Base-by-base conservation (phyloP, 2,797 vertebrate genomes). In the Hephaestus fuliginosus region DNA sequence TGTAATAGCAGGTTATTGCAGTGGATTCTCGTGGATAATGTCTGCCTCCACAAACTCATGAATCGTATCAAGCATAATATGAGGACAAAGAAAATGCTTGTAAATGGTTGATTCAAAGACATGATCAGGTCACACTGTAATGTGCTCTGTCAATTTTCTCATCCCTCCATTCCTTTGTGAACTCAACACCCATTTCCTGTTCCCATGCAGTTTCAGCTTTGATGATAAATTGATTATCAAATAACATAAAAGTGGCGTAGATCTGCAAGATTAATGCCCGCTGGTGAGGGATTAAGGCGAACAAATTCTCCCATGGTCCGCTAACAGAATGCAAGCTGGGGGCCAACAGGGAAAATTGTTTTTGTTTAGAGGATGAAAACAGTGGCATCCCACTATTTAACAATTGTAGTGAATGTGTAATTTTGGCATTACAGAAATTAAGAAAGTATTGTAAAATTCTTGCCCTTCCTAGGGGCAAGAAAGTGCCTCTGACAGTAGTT, bases 171-270 rank as follows among this genome's bases (percentile, higher is more conserved):
- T 77, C 51, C 71, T 88, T 83, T 86, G 43, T 73, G 44, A 86
- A 84, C 66, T 51, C 65, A 53, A 65, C 74, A 86, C 49, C 61
- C 67, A 64, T 82, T 86, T 82, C 76, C 76, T 83, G 76, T 88
- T 85, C 77, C 76, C 70, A 85, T 74, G 70, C 49, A 68, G 60
- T 69, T 80, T 57, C 28, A n/a, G 43, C 62, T 91, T 86, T 87
- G 83, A 88, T 88, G 80, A 76, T 86, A 74, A 88, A 87, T 68
- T 80, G 75, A 83, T 86, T 80, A 88, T 88, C 62, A 90, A 86
- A 86, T 85, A 80, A 74, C 82, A 85, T 80, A 82, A 84, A 87
- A 89, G 74, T 65, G 62, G 56, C 1, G 5, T 17, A 86, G 55
- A 78, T 56, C 56, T 82, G 62, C 20, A 57, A 89, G 82, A 86